Evolutionary conservation across 2,113 vertebrate genomes (phyloP).

Genomic region (Erpornis zantholeuca): DNA sequence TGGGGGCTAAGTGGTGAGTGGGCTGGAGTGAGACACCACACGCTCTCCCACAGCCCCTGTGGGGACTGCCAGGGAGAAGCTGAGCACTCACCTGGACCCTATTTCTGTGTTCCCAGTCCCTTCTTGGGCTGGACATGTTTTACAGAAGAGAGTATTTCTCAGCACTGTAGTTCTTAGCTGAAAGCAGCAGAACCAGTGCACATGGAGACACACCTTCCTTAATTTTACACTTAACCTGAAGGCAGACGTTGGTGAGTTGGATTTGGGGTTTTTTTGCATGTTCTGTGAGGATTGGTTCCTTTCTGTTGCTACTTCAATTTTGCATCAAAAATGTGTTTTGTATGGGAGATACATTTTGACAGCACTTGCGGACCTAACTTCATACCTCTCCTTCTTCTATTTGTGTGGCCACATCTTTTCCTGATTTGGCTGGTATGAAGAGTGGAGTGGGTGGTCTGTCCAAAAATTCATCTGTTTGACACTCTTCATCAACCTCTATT

Average conservation of each 20-base stretch:
- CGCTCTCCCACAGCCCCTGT: background rate
- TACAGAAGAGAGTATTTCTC: background rate
- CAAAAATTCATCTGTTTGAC: constrained; percentile 92
- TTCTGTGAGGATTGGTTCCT: background rate
- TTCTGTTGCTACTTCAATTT: background rate
- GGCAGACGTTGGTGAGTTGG: background rate
- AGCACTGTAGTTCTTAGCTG: background rate
- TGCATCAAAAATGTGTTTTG: background rate
- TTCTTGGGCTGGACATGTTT: background rate
- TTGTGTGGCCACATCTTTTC: constrained; percentile 86
- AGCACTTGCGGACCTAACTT: background rate
- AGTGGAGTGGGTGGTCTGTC: constrained; percentile 87
- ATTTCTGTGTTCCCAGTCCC: background rate
- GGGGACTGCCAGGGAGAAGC: background rate
- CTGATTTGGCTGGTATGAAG: constrained; percentile 90
- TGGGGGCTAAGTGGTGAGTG: background rate
- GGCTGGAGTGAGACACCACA: background rate
- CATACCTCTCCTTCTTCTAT: constrained; percentile 92
- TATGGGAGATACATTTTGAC: background rate
- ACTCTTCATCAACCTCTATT: constrained; percentile 76
- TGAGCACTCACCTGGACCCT: background rate
- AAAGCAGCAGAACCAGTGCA: background rate
- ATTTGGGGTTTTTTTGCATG: background rate
- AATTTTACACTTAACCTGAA: background rate
- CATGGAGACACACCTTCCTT: background rate